Evolutionary conservation across 2,113 vertebrate genomes (phyloP).

Genomic region (Pachyramphus minor): DNA sequence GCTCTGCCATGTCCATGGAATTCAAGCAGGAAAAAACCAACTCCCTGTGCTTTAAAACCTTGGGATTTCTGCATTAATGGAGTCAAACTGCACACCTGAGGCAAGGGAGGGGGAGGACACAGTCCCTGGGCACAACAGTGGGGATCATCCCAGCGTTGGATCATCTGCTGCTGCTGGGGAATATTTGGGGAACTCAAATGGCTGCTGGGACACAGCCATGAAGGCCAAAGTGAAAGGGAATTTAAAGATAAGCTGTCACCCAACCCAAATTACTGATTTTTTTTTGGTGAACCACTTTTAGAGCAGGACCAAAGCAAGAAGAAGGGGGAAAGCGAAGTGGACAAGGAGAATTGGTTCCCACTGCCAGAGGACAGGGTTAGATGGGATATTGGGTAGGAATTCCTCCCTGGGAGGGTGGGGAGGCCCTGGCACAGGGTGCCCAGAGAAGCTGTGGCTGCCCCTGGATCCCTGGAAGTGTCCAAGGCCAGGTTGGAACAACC

Average conservation of each 20-base stretch:
- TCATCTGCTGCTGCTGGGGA: neutral
- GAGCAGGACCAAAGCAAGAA: too few relatives aligned
- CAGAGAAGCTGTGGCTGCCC: neutral
- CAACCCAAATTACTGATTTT: neutral
- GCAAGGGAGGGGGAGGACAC: neutral
- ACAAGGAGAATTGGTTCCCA: neutral
- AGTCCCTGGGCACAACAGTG: accelerated
- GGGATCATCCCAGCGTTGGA: neutral
- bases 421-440: neutral
- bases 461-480: neutral
- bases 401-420: neutral
- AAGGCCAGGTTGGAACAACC: neutral
- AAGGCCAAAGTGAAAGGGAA: neutral
- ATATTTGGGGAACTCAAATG: neutral
- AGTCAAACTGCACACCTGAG: neutral
- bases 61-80: neutral
- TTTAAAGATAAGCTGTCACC: accelerated
- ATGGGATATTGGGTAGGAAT: neutral
- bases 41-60: neutral
- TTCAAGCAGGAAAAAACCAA: neutral
- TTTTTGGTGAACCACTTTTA: neutral
- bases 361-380: accelerated
- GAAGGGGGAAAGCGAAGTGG: neutral
- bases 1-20: neutral
- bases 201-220: neutral